phyloP scores from a whole-genome alignment of 1,140 invertebrate species.

The Mesaphorura yosii region DNA sequence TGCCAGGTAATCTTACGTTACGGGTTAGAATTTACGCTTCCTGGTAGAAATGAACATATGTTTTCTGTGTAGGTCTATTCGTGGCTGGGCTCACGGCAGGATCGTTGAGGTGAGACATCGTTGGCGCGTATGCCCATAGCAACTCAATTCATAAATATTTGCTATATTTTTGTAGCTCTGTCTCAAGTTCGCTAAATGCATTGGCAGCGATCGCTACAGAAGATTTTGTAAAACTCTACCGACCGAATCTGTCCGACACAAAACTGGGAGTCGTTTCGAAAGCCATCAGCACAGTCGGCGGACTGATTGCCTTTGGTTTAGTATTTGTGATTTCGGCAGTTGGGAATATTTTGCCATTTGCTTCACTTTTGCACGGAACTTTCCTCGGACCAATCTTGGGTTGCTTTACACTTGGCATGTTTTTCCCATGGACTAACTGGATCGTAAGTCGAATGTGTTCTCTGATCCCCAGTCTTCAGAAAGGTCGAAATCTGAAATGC shows the following conservation, averaged over 20 bases:
- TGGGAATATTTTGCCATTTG: slow-evolving; percentile 1
- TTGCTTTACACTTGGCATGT: slow-evolving; percentile 63
- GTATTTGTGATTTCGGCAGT: slow-evolving; percentile 19
- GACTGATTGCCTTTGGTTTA: slow-evolving; percentile 25
- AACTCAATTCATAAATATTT: background rate
- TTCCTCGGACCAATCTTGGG: slow-evolving; percentile 55
- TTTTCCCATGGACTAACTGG: slow-evolving; percentile 58
- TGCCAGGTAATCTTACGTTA: too few species aligned
- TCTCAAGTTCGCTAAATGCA: slow-evolving; percentile 23
- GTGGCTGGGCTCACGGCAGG: slow-evolving; percentile 47
- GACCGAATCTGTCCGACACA: slow-evolving; percentile 20
- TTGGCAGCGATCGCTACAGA: slow-evolving; percentile 27
- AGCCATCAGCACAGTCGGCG: slow-evolving; percentile 18
- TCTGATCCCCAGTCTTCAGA: background rate
- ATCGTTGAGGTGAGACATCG: slow-evolving; percentile 40
- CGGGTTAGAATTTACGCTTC: too few species aligned
- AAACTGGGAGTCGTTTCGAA: slow-evolving; percentile 24
- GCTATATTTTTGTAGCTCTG: slow-evolving; percentile 10
- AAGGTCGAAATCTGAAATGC: background rate
- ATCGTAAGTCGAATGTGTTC: slow-evolving; percentile 39
- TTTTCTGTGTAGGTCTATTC: too few species aligned
- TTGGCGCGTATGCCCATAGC: background rate
- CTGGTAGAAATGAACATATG: too few species aligned
- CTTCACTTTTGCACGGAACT: slow-evolving; percentile 22
- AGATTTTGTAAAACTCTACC: slow-evolving; percentile 26